Base-by-base conservation (phyloP, 2,888 invertebrate species). In the Octodonta nipae region DNA sequence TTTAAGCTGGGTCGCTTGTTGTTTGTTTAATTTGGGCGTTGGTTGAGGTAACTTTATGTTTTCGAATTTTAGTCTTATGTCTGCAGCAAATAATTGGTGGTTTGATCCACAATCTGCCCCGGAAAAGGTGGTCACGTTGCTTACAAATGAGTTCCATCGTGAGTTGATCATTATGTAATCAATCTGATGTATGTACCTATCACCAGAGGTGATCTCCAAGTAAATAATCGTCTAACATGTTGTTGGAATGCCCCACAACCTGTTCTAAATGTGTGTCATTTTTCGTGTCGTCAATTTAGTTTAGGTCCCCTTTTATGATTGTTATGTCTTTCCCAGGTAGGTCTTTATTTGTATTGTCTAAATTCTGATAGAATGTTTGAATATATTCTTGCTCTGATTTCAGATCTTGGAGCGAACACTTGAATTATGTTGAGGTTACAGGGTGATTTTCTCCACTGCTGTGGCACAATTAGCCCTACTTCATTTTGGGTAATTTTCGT, bases 151-250 rank as follows among this genome's bases (percentile, higher is more conserved):
- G 14, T 15, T 29, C 29, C 16, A 29, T 29, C 16, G 4, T 29
- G 29, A 15, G 10, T 29, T 14, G 29, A 29, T 29, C 10, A 17
- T 14, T 14, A 29, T 15, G 16, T 15, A 15, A 15, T 29, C 15
- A 6, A 29, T 29, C 10, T 29, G 29, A 29, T 29, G 14, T 29
- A 10, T 15, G 16, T 29, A 17, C 10, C 16, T 16, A 15, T 29
- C 15, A 15, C 20, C 29, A 4, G n/a, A n/a, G 29, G 16, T 7
- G 29, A 29, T 6, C 15, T 29, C 15, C 29, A 29, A 4, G 29
- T 29, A 10, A 6, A 26, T 5, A 26, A 10, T 26, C 26, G 5
- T 5, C 26, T 5, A 6, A 10, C 6, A 26, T 26, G 26, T 6
- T 26, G 26, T 10, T 26, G 6, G 26, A 26, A 26, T 6, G 26